These are phyloP conservation scores for Nyctereutes procyonoides DNA, from an alignment of 2,113 vertebrate genomes.

Conservation along the genomic window DNA sequence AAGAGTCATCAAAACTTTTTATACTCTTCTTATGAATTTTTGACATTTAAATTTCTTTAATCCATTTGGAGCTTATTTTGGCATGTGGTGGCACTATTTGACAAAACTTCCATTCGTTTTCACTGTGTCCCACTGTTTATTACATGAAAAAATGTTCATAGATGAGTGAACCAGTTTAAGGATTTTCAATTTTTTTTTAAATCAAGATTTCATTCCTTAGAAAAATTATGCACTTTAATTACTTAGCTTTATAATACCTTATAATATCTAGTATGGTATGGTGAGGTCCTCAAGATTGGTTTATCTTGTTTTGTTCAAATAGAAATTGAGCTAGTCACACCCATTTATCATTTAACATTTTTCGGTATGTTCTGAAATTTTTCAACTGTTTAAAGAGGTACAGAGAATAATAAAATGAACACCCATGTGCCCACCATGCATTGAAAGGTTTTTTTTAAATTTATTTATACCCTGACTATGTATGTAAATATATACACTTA, in stretches of 20 bases:
- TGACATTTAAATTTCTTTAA: background rate
- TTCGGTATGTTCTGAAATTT: background rate
- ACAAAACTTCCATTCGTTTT: background rate
- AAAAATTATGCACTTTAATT: background rate
- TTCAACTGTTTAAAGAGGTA: background rate
- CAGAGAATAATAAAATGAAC: background rate
- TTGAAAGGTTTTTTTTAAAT: background rate
- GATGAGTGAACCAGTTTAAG: background rate
- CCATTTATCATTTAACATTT: background rate
- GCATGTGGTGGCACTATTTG: background rate
- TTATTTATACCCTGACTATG: background rate
- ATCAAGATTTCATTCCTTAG: background rate
- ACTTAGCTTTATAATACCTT: background rate
- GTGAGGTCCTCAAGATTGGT: background rate
- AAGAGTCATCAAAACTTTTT: background rate
- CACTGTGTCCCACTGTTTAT: background rate
- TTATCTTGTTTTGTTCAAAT: background rate
- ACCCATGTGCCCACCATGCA: background rate
- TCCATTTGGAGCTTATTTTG: conserved; percentile 21
- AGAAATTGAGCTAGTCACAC: background rate
- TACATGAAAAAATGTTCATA: background rate
- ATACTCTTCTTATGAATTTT: background rate
- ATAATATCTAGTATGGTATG: background rate
- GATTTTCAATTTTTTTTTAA: background rate
- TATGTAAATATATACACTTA: background rate